Conservation (phyloP, 2,113 vertebrate species). For the Chrysochloris asiatica region DNA sequence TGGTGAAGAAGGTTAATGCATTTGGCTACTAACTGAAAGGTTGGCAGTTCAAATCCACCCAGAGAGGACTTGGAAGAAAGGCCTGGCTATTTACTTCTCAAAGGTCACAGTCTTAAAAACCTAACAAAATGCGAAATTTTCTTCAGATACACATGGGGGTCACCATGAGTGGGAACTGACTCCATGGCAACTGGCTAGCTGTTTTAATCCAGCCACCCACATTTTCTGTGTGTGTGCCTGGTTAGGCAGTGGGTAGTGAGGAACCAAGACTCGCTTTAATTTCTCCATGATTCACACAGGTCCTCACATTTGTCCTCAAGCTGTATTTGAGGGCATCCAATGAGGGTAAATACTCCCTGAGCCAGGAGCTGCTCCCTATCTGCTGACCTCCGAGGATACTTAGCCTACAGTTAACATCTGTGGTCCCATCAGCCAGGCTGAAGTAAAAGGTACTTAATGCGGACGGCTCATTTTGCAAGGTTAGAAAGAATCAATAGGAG, state of each 20-base stretch:
- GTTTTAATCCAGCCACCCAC: neutral
- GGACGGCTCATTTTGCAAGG: constrained; percentile 84
- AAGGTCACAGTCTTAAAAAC: neutral
- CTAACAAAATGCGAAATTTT: neutral
- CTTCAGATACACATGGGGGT: neutral
- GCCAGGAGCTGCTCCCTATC: constrained; percentile 64
- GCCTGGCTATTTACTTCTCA: neutral
- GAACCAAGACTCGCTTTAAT: neutral
- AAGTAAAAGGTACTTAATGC: constrained; percentile 87
- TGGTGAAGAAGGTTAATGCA: neutral
- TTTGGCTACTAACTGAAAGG: neutral
- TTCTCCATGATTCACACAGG: neutral
- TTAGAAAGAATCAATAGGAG: constrained; percentile 88
- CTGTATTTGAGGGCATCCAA: constrained; percentile 55
- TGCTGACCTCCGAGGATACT: constrained; percentile 84
- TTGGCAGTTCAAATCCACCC: neutral
- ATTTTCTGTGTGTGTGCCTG: accelerated
- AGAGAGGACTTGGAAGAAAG: neutral
- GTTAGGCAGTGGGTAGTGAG: accelerated
- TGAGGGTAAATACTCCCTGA: constrained; percentile 57
- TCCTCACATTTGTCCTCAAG: constrained; percentile 38
- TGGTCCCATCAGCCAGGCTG: constrained; percentile 79
- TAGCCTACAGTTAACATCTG: constrained; percentile 85
- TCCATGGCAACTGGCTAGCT: neutral
- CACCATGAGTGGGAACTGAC: neutral